A percentile compares a stretch with the other conserved stretches of the same genome.
Conservation (phyloP, 2,113 vertebrate species). For the Varanus salvator region DNA sequence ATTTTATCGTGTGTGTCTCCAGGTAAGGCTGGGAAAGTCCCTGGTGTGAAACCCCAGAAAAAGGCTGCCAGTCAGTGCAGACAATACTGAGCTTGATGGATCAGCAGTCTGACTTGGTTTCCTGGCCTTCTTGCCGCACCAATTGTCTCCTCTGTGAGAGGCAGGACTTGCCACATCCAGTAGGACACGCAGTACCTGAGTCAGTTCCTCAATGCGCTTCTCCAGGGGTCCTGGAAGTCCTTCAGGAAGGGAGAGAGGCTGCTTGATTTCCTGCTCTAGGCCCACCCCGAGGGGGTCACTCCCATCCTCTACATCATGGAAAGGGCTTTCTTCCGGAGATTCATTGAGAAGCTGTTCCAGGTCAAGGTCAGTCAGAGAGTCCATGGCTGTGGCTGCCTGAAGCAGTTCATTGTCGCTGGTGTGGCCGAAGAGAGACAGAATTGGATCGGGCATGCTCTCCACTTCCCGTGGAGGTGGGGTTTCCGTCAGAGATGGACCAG, state of each 20-base stretch:
- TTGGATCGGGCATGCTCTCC: constrained; percentile 78
- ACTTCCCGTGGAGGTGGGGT: constrained; percentile 63
- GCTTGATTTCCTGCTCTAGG: constrained; percentile 78
- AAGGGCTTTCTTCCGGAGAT: constrained; percentile 78
- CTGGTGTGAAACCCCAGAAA: background rate
- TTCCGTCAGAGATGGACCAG: constrained; percentile 49
- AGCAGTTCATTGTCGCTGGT: constrained; percentile 85
- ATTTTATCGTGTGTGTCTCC: background rate
- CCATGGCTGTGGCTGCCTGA: constrained; percentile 86
- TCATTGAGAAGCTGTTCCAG: constrained; percentile 85
- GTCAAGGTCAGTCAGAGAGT: constrained; percentile 84
- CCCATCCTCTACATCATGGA: constrained; percentile 76
- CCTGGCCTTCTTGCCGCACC: background rate
- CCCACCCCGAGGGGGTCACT: constrained; percentile 60
- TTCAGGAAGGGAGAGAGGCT: constrained; percentile 80
- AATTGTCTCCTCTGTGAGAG: background rate
- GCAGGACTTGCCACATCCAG: background rate
- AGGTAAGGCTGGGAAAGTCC: background rate
- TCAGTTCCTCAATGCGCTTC: constrained; percentile 83
- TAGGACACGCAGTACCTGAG: constrained; percentile 76
- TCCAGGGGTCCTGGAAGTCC: constrained; percentile 84
- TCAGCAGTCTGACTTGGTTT: background rate
- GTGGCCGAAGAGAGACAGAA: constrained; percentile 84
- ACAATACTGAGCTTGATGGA: background rate
- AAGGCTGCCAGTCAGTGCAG: too few species aligned